phyloP scores from a whole-genome alignment of 2,797 vertebrate genomes.

The Pipistrellus nathusii region DNA sequence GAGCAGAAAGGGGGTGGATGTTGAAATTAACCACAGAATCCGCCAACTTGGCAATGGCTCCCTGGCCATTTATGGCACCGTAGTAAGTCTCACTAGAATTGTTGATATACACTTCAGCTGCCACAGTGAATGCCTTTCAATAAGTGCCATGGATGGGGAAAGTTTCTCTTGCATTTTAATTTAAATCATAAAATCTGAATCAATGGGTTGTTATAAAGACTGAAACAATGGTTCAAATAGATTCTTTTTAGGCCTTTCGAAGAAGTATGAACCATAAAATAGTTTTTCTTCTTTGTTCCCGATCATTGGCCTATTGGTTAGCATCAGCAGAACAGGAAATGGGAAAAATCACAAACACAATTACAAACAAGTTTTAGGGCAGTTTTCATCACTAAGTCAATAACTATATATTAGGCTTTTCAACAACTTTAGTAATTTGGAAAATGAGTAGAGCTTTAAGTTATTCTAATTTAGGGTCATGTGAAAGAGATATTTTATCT shows the following conservation, averaged over 20 bases:
- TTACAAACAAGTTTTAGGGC: not conserved
- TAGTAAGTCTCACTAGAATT: constrained; percentile 87
- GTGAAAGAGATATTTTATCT: not conserved
- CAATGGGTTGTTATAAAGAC: not conserved
- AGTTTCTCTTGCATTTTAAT: not conserved
- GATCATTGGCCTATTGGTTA: not conserved
- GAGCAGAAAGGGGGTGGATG: constrained; percentile 93
- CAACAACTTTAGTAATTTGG: not conserved
- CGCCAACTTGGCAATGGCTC: constrained; percentile 95
- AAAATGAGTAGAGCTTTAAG: not conserved
- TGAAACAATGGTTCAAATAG: not conserved
- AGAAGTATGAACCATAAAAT: not conserved
- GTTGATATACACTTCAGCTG: not conserved
- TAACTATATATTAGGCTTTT: not conserved
- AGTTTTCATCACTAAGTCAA: not conserved
- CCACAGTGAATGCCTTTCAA: not conserved
- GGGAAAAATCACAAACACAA: constrained; percentile 1
- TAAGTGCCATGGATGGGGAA: not conserved
- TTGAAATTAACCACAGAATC: constrained; percentile 92
- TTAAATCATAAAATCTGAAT: constrained; percentile 18
- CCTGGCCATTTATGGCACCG: constrained; percentile 95
- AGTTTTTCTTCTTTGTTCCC: not conserved
- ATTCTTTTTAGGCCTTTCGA: not conserved
- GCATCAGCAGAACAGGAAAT: not conserved
- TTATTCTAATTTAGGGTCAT: not conserved